Evolutionary conservation across 2,113 vertebrate genomes (phyloP).

Genomic region (Machaerirhynchus nigripectus): DNA sequence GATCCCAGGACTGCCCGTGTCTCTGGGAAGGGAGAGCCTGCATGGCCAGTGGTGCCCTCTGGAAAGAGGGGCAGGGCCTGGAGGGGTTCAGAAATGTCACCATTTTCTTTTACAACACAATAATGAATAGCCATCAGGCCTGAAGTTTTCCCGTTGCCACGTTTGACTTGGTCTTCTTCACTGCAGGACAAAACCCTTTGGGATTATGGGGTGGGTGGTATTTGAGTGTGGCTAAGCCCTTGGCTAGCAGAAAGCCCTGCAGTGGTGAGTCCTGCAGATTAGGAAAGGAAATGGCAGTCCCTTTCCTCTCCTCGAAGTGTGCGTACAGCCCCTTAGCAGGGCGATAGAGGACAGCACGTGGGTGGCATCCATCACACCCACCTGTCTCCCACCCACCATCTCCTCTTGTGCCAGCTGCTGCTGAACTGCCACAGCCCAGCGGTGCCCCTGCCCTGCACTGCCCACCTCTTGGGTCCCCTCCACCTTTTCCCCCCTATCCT

Average conservation of each 20-base stretch:
- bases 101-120: rapidly evolving
- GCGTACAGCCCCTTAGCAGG: neutral
- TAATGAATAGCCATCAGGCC: neutral
- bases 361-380: rapidly evolving
- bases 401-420: neutral
- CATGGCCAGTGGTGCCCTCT: neutral
- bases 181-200: neutral
- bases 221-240: neutral
- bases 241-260: neutral
- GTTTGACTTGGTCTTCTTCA: neutral
- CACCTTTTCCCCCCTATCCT: neutral
- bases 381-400: neutral
- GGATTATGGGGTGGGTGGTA: neutral
- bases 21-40: neutral
- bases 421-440: rapidly evolving
- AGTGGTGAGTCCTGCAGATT: rapidly evolving
- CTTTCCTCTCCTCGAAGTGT: rapidly evolving
- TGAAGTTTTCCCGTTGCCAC: neutral
- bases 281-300: neutral
- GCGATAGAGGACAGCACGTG: neutral
- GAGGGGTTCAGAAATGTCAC: neutral
- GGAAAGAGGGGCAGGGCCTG: neutral
- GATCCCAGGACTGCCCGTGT: neutral
- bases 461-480: neutral
- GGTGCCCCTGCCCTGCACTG: neutral